Evolutionary conservation across 1,140 invertebrate species (phyloP), one percentile per base, ranked within the genome.

Genomic region (Helicoverpa zea): DNA sequence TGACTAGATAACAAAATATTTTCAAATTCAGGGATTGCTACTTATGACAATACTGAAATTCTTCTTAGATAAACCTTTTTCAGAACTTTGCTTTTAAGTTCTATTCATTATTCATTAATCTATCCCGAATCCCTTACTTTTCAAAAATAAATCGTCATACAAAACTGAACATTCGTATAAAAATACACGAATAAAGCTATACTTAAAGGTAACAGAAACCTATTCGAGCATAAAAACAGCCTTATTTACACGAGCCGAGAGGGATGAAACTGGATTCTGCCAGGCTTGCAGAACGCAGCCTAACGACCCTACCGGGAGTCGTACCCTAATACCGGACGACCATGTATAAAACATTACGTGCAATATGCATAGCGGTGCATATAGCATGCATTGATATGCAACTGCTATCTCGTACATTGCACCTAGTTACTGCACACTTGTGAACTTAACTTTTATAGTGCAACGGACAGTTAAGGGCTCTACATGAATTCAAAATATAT

Each of bases 231-330:
- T 5, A 30, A n/a, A 61, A 49, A 72, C 49, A 30, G 13, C 12
- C 52, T 18, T 64, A 64, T 47, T 3, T 52, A 14, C 16, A 72
- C 18, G 49, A 54, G 54, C 3, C 18, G 49, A 72, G 49, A 72
- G 49, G 49, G 68, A 70, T 72, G 68, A 52, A 72, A 52, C 68
- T 52, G 49, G 68, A 72, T 52, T 72, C 49, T 54, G 49, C 68
- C 49, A 30, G 23, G 68, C 68, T 73, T 73, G 70, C 70, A 73
- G 58, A 58, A 73, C 51, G 70, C 70, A 58, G 30, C 9, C 70
- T 56, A 73, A 73, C 51, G 70, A 16, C 29, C 9, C 70, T 14
- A 58, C 29, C 13, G 70, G 70, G 70, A 52, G 14, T 30, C 64
- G 64, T 68, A 5, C 35, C 10, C 43, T 68, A 68, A 51, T 49